A percentile compares a stretch with the other conserved stretches of the same genome.
phyloP scores from a whole-genome alignment of 2,113 vertebrate species.

The Dicerorhinus sumatrensis region DNA sequence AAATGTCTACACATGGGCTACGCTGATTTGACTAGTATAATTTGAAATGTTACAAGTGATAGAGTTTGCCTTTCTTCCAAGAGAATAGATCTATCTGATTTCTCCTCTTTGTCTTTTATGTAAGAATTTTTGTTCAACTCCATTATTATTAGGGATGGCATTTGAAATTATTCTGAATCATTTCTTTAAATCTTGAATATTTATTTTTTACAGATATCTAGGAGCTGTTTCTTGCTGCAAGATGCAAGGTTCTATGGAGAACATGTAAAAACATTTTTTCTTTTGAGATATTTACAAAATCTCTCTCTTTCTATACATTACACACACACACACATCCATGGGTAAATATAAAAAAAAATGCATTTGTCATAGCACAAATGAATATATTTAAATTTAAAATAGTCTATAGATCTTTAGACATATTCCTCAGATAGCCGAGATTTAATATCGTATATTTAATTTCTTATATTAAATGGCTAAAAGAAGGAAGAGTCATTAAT shows the following conservation, averaged over 20 bases:
- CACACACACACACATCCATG: background rate
- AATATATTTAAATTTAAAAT: slow-evolving; percentile 7
- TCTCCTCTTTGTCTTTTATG: background rate
- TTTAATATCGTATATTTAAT: slow-evolving; percentile 20
- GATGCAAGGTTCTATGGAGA: background rate
- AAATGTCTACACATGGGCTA: slow-evolving; percentile 48
- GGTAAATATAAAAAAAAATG: background rate
- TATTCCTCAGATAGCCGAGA: background rate
- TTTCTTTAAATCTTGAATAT: slow-evolving; percentile 15
- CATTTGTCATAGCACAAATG: background rate
- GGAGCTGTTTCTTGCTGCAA: background rate
- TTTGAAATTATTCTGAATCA: slow-evolving; percentile 59
- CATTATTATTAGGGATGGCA: slow-evolving; percentile 13
- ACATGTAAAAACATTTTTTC: slow-evolving; percentile 21
- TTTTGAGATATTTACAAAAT: slow-evolving; percentile 41
- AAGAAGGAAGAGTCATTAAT: background rate
- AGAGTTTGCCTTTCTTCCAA: slow-evolving; percentile 29
- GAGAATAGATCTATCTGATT: slow-evolving; percentile 39
- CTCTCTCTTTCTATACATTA: background rate
- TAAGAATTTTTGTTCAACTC: background rate
- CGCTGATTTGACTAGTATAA: slow-evolving; percentile 57
- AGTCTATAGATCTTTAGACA: background rate
- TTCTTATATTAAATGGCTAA: background rate
- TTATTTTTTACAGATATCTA: slow-evolving; percentile 29
- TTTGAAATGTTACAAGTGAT: slow-evolving; percentile 61